Evolutionary conservation across 2,113 vertebrate species (phyloP).

Genomic region (Stictonetta naevosa): DNA sequence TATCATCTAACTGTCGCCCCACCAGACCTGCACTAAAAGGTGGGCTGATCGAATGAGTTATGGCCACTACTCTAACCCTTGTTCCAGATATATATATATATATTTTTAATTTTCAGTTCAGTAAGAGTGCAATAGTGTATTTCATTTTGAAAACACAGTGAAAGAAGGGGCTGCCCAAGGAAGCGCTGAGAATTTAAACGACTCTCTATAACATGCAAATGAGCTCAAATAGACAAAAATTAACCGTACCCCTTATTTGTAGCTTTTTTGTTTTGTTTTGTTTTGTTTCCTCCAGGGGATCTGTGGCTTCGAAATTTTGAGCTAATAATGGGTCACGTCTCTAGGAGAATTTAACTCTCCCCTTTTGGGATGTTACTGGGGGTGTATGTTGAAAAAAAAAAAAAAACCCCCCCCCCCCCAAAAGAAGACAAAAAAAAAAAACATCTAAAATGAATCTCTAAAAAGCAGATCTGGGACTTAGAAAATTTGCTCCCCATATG

Average conservation of each 20-base stretch:
- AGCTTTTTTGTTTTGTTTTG: background rate
- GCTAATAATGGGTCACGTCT: background rate
- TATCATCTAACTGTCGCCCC: background rate
- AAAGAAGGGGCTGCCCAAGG: background rate
- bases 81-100: too few species aligned
- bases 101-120: too few species aligned
- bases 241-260: background rate
- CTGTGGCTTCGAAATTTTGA: background rate
- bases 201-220: background rate
- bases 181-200: background rate
- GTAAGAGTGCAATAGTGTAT: background rate
- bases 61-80: background rate
- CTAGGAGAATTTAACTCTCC: background rate
- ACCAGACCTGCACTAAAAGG: background rate
- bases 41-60: background rate
- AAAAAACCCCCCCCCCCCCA: too few species aligned
- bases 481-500: background rate
- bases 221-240: background rate
- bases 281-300: fast-evolving
- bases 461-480: background rate
- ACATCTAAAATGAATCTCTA: background rate
- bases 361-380: background rate
- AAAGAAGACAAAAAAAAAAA: too few species aligned
- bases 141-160: background rate
- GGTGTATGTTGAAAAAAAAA: background rate